Evolutionary conservation across 2,113 vertebrate species (phyloP), one percentile per base, ranked within the genome.

Genomic region (Brachyhypopomus gauderio): DNA sequence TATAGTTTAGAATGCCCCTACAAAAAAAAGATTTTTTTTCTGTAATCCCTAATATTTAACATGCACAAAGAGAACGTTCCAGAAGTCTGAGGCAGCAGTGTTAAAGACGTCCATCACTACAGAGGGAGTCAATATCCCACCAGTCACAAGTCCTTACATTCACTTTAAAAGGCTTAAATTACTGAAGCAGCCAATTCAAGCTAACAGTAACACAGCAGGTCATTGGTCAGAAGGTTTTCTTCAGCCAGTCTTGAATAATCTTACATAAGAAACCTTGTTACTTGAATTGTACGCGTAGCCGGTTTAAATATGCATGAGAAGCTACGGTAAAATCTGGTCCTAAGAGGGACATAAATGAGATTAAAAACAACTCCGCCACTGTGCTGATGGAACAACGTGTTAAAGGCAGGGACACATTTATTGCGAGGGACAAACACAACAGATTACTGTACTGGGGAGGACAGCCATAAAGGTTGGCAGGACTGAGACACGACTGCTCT

Each of bases 1-100:
- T 76, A 25, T 30, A 82, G 45, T 20, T 75, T 75, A 25, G 25
- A 66, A 85, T 70, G 71, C n/a, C 41, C 75, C 62, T 41, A 72
- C 45, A 67, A 60, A 66, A 56, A 11, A 30, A 30, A 30, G 30
- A 3, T 30, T 30, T 30, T 30, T 25, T 22, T 55, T 66, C 22
- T 7, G 22, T 38, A 38, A 38, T 59, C 75, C 36, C 34, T 30
- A 78, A 83, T 22, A 59, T 4, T 82, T 14, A 5, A 23, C 45
- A 52, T 81, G 75, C 62, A 85, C 34, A 19, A 64, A 67, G 27
- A 36, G 30, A 72, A 76, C 36, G 11, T 70, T 22, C 58, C 52
- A 52, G 71, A 41, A n/a, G 71, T 78, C 22, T 34, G 60, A 82
- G 75, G 36, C 70, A 79, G 72, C 34, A 27, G 66, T 19, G 77